Base-by-base conservation (phyloP, 30 jellyfish, hydroid and myxozoan genomes). In the Chrysaora quinquecirrha region DNA sequence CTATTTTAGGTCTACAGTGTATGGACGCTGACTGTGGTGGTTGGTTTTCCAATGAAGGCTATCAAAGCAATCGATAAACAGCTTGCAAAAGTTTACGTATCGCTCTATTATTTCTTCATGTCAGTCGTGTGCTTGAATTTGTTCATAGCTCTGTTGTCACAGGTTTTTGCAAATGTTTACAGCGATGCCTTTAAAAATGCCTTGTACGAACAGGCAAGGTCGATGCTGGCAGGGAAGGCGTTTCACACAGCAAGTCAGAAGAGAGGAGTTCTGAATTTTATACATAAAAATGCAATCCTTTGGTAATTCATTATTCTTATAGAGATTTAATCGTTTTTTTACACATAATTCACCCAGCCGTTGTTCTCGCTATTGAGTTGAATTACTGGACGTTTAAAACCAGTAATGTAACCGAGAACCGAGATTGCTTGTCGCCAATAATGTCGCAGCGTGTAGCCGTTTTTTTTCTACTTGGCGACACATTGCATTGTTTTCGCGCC, bases 11-110 rank as follows among this genome's bases (percentile, higher is more conserved):
- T 56, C 3, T 82, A 82, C 73, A 82, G 73, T 14, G 92, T 82
- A 7, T 82, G 92, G 92, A 82, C 92, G 19, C 25, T 82, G 29
- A 82, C 92, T 7, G 34, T 82, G 28, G n/a, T 82, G 7, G 85
- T 69, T 2, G 92, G 92, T 0, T 82, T 82, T 48, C 92, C 92
- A n/a, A 52, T 56, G 73, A 14, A 0, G 31, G 78, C 85, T 28
- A 12, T 82, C 29, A 28, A 28, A 16, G 34, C 27, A 21, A 71
- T 82, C 73, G 85, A 70, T 32, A 32, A 34, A 24, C 22, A 31
- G 11, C 14, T 69, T 1, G 76, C 77, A 19, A 35, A 43, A 48
- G 38, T 62, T 14, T 82, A 16, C 72, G 30, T 82, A 0, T 62
- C 64, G 16, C 30, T 69, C 34, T 82, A 69, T 56, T 69, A 82